Conservation (phyloP, 2,113 vertebrate species). For the Caranx melampygus region DNA sequence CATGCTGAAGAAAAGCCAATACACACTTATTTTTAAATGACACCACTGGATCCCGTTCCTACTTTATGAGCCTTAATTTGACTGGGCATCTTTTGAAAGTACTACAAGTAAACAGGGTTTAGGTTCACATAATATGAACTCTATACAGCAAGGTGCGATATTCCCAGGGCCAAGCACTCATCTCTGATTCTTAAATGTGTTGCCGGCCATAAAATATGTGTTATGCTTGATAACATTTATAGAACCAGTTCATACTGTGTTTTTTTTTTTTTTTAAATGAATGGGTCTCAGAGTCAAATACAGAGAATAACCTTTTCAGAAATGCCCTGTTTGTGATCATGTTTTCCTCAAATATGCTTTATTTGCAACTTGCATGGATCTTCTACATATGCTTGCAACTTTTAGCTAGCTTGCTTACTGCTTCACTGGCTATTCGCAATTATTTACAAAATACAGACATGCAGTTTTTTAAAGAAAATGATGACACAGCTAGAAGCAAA, state of each 20-base stretch:
- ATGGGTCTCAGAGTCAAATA: constrained; percentile 11
- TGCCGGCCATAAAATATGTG: not conserved
- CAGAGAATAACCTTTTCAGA: not conserved
- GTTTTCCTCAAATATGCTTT: constrained; percentile 25
- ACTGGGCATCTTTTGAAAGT: not conserved
- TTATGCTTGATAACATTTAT: not conserved
- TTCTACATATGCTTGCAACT: constrained; percentile 54
- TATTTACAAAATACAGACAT: constrained; percentile 48
- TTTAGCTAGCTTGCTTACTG: constrained; percentile 25
- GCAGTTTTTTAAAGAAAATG: constrained; percentile 55
- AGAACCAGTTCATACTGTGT: not conserved
- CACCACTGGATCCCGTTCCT: not conserved
- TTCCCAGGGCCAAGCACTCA: not conserved
- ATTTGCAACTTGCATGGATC: constrained; percentile 20
- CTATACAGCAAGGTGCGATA: not conserved
- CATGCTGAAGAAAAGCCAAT: not conserved
- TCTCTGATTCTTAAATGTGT: not conserved
- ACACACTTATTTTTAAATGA: not conserved
- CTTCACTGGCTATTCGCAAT: constrained; percentile 42
- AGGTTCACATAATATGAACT: not conserved
- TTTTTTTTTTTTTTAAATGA: not conserved
- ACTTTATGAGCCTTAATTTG: not conserved
- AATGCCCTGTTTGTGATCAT: constrained; percentile 26
- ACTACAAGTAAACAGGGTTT: not conserved
- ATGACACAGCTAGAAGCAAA: constrained; percentile 39